Conservation (phyloP, 2,113 vertebrate genomes). For the Dissostichus mawsoni region DNA sequence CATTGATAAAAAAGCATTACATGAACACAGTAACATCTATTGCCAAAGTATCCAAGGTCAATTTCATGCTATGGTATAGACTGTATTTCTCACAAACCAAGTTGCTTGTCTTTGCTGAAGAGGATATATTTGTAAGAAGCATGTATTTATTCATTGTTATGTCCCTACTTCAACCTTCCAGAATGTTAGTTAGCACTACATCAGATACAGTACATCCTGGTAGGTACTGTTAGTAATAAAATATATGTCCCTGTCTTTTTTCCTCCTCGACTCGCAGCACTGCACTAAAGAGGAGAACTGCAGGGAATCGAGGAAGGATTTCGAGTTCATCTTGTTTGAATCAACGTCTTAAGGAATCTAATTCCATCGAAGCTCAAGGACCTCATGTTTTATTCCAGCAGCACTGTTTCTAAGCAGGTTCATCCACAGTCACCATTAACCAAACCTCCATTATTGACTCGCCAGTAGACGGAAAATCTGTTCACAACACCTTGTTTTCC, state of each 20-base stretch:
- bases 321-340: constrained; percentile 71
- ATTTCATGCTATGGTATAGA: background rate
- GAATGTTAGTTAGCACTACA: background rate
- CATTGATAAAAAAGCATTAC: background rate
- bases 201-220: constrained; percentile 14
- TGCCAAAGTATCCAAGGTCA: background rate
- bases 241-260: constrained; percentile 34
- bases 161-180: background rate
- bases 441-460: constrained; percentile 41
- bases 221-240: constrained; percentile 15
- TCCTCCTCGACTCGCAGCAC: constrained; percentile 37
- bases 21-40: background rate
- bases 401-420: constrained; percentile 46
- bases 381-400: background rate
- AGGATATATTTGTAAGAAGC: constrained; percentile 17
- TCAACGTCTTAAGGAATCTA: constrained; percentile 64
- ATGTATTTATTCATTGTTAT: constrained; percentile 16
- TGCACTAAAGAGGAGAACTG: constrained; percentile 40
- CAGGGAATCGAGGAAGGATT: constrained; percentile 25
- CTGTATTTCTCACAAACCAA: background rate
- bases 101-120: background rate
- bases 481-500: constrained; percentile 32
- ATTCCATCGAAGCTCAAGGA: constrained; percentile 41
- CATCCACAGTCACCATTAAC: too few relatives aligned
- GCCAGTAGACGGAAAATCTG: constrained; percentile 55